These are phyloP conservation scores for Sylvia borin DNA, from an alignment of 2,797 vertebrate genomes.

Conservation along the genomic window DNA sequence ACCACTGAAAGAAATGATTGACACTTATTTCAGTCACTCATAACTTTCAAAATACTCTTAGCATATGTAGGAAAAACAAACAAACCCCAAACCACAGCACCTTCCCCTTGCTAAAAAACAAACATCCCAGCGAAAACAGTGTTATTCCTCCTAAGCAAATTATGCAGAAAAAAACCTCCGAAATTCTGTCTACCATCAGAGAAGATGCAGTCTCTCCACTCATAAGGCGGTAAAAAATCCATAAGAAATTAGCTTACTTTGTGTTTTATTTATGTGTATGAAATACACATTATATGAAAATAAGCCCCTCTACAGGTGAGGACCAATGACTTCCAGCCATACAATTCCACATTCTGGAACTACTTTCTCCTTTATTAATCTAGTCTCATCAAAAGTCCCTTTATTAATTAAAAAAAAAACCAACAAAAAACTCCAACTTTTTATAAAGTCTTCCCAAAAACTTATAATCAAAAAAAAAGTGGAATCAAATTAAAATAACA, in stretches of 20 bases:
- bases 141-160: neutral
- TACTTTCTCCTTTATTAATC: neutral
- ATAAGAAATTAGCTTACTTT: neutral
- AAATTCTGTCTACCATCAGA: neutral
- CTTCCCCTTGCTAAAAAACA: rapidly evolving
- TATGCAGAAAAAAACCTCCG: neutral
- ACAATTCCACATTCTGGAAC: neutral
- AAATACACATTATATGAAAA: neutral
- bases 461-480: neutral
- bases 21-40: neutral
- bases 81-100: neutral
- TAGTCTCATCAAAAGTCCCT: neutral
- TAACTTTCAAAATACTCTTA: neutral
- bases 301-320: neutral
- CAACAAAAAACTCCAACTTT: neutral
- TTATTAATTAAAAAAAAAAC: neutral
- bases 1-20: neutral
- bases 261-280: neutral
- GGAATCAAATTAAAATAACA: neutral
- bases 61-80: too few species aligned
- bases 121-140: neutral
- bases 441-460: neutral
- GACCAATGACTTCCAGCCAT: neutral
- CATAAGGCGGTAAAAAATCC: neutral
- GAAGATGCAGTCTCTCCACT: neutral